Evolutionary conservation across 2,888 invertebrate genomes (phyloP).

Genomic region (Disparrhopalites patrizii): DNA sequence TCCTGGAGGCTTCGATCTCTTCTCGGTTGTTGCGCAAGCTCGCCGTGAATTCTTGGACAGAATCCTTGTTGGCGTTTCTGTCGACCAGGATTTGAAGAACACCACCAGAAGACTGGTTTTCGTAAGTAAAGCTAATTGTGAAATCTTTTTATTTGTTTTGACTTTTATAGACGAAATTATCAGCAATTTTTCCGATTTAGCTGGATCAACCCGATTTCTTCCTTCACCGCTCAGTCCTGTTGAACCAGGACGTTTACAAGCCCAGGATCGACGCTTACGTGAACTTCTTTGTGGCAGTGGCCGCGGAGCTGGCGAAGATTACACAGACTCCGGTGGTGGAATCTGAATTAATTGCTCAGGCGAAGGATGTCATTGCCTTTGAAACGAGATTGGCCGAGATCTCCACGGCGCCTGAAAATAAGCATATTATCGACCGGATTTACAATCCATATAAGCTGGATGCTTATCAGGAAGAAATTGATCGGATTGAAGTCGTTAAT

Average conservation of each 20-base stretch:
- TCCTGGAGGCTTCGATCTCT: conserved; percentile 21
- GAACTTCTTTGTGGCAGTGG: conserved; percentile 33
- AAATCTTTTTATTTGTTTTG: too few species aligned
- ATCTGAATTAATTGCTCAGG: conserved; percentile 19
- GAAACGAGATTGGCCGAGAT: conserved; percentile 39
- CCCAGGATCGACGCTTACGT: conserved; percentile 34
- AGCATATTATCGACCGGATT: conserved; percentile 37
- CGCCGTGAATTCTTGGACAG: conserved; percentile 28
- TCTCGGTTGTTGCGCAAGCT: conserved; percentile 27
- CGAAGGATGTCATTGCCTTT: conserved; percentile 35
- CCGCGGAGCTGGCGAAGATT: conserved; percentile 22
- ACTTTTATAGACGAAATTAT: too few species aligned
- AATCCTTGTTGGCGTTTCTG: conserved; percentile 28
- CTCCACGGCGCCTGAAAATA: conserved; percentile 36
- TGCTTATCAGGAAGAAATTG: conserved; percentile 35
- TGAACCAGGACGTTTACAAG: conserved; percentile 12
- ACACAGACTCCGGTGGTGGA: conserved; percentile 15
- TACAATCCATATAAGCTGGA: conserved; percentile 37
- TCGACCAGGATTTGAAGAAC: conserved; percentile 38
- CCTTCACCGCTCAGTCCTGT: conserved; percentile 13
- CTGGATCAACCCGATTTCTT: conserved; percentile 27
- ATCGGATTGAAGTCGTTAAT: conserved; percentile 14
- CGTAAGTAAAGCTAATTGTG: conserved; percentile 27
- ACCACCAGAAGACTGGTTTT: conserved; percentile 34
- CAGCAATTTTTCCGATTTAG: too few species aligned